Base-by-base conservation (phyloP, 2,113 vertebrate species). In the Otolemur garnettii region DNA sequence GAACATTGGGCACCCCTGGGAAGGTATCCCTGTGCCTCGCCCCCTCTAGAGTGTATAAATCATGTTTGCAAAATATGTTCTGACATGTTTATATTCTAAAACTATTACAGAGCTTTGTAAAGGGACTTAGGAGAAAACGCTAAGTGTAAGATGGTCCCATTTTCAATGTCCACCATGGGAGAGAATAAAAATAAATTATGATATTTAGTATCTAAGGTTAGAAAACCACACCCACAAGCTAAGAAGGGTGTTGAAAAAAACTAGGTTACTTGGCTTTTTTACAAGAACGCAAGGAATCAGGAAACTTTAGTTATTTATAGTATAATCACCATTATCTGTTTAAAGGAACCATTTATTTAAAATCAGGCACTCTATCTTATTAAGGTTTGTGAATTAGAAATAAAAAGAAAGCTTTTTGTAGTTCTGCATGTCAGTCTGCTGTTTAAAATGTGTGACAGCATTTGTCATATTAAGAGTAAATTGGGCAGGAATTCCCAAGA, bases 231-330 rank as follows among this genome's bases (percentile, higher is more conserved):
- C 96, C 92, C 91, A 93, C 74, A 82, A 97, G 96, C 91, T 97
- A 90, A 95, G 91, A 94, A 82, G 94, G 97, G 97, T 95, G 77
- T 94, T 97, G 86, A 89, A 96, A 98, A 96, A 98, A 64, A 96
- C 95, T 97, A 95, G 71, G 93, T 97, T 97, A 91, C 72, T 97
- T 98, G 85, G 97, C 91, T 97, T 97, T 97, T 97, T 97, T 97
- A 90, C 93, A 98, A 96, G 96, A 97, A 96, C 62, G 33, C 87
- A 97, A 97, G 87, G 96, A 97, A 97, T 93, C 92, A 97, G 95
- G 93, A 97, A 97, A 94, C 95, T 94, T 97, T 98, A 98, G 96
- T 97, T 98, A 97, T 92, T 98, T 97, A 96, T 97, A 93, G 26
- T 98, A 92, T 94, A 96, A 94, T 97, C 98, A 97, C 94, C 75